A percentile compares a stretch with the other conserved stretches of the same genome.
Conservation (phyloP, 2,113 vertebrate species). For the Hemicordylus capensis region DNA sequence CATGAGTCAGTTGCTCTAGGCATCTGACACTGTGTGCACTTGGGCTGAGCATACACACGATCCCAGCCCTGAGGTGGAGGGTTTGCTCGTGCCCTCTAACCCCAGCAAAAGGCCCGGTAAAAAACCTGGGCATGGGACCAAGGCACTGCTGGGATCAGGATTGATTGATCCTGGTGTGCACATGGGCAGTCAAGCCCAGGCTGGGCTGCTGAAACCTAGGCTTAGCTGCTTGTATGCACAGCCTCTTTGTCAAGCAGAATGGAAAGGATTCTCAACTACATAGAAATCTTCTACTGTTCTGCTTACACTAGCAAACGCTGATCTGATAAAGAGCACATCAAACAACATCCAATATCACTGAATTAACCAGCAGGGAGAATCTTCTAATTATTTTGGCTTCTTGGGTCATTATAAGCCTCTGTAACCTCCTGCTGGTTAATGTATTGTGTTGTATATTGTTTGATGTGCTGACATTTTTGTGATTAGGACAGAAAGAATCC, state of each 20-base stretch:
- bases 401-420: not conserved
- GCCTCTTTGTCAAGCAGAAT: not conserved
- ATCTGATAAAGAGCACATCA: not conserved
- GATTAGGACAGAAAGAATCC: not conserved
- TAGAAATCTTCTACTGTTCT: not conserved
- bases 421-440: not conserved
- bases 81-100: too few relatives aligned
- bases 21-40: too few relatives aligned
- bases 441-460: not conserved
- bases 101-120: too few relatives aligned
- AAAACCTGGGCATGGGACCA: too few relatives aligned
- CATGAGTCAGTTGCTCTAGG: too few relatives aligned
- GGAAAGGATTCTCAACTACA: not conserved
- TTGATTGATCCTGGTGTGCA: too few relatives aligned
- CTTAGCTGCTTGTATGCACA: too few relatives aligned
- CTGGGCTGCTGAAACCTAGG: too few relatives aligned
- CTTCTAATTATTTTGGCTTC: slow-evolving; percentile 2
- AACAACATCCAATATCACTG: not conserved
- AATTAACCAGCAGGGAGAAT: not conserved
- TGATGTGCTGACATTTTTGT: not conserved
- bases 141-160: too few relatives aligned
- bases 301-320: not conserved
- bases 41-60: too few relatives aligned
- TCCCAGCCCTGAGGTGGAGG: too few relatives aligned
- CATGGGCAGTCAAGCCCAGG: too few relatives aligned